Base-by-base conservation (phyloP, 2,797 vertebrate species). In the Centroberyx gerrardi region DNA sequence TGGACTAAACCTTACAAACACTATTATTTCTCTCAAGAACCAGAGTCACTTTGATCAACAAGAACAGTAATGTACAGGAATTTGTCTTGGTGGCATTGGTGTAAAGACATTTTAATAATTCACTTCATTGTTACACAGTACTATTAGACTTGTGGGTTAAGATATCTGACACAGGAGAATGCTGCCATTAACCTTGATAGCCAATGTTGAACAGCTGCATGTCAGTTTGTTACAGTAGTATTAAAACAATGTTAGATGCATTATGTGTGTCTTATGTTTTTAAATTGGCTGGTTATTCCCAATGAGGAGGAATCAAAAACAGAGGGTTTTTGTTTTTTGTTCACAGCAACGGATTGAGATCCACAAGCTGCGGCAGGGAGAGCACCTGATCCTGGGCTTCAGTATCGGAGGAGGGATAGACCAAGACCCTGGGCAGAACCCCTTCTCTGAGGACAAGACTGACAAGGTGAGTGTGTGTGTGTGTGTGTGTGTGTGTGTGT, bases 341-440 rank as follows among this genome's bases (percentile, higher is more conserved):
- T 52, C 89, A 81, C 87, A 99, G 98, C 93, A 98, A 98, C 94
- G 96, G 81, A 96, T 99, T 76, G 96, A 99, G 94, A 99, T 99
- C 80, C 88, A 95, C 33, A 99, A 99, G 77, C 92, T 99, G 62
- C 95, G 95, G 0, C 95, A 98, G 27, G 96, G 95, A 18, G 95
- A 97, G 5, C 96, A 97, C 79, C 85, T 99, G 81, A 99, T 99
- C 77, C 92, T 99, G 80, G 98, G 98, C n/a, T 99, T 99, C 93
- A 99, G 98, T 90, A 99, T 99, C 0, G 98, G 98, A 89, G 98
- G 98, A 10, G 98, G 98, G 68, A 99, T 99, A 8, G 98, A 99
- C 85, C 98, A 99, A 89, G 98, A 99, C 85, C 96, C 98, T 0
- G 93, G 94, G 38, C 98, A 99, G 91, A 99, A 99, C 88, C 98